Percentiles rank a stretch among this genome's conserved stretches.
These are phyloP conservation scores for Syrista parreyssii DNA, from an alignment of 2,888 invertebrate genomes.

Conservation along the genomic window DNA sequence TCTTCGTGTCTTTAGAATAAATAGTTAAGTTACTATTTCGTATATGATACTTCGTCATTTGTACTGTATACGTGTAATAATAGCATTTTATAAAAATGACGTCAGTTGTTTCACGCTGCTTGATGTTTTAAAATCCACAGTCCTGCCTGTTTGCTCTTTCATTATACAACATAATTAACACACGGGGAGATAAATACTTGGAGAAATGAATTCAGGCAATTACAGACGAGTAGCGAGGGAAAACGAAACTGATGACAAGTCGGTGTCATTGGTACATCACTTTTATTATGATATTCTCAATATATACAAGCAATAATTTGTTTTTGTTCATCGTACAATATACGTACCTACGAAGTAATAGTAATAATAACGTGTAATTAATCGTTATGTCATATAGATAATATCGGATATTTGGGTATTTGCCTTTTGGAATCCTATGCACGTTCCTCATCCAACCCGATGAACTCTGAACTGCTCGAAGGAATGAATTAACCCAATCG, in stretches of 20 bases:
- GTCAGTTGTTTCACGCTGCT: neutral
- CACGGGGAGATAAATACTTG: neutral
- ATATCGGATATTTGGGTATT: constrained; percentile 39
- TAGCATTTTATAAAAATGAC: neutral
- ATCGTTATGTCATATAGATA: constrained; percentile 34
- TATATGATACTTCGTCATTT: constrained; percentile 28
- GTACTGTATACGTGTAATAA: constrained; percentile 27
- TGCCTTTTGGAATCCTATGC: constrained; percentile 32
- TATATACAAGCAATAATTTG: constrained; percentile 60
- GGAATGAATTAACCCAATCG: neutral
- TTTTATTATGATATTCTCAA: constrained; percentile 57
- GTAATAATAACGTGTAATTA: constrained; percentile 30
- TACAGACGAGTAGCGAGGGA: neutral
- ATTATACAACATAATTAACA: neutral
- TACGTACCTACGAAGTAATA: constrained; percentile 41
- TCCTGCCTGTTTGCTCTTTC: neutral
- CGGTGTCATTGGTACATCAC: constrained; percentile 44
- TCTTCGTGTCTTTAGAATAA: neutral
- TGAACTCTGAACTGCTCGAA: constrained; percentile 11
- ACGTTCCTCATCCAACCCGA: constrained; percentile 21
- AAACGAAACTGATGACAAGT: neutral
- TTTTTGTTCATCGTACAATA: constrained; percentile 27
- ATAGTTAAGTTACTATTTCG: neutral
- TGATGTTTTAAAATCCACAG: neutral
- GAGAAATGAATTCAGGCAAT: neutral